phyloP scores from a whole-genome alignment of 2,113 vertebrate genomes.

The Mola mola region DNA sequence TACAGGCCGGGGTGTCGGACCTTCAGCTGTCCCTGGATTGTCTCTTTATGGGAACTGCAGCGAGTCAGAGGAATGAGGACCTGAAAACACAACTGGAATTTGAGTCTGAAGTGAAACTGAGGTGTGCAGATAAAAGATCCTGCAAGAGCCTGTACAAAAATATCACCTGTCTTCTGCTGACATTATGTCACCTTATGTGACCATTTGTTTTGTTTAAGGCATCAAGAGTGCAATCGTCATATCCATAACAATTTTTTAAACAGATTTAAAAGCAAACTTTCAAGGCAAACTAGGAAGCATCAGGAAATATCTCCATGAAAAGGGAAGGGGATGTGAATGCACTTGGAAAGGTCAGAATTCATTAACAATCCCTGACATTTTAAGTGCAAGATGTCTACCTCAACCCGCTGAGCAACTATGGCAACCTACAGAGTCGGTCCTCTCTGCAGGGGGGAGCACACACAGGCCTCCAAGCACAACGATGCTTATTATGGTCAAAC shows the following conservation, averaged over 20 bases:
- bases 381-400: conserved; percentile 10
- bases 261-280: not conserved
- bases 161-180: too few species aligned
- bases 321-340: too few species aligned
- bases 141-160: not conserved
- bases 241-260: too few species aligned
- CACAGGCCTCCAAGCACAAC: too few species aligned
- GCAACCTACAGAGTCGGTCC: conserved; percentile 25
- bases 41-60: conserved; percentile 93
- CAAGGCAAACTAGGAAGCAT: not conserved
- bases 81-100: conserved; percentile 75
- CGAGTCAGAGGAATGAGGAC: conserved; percentile 95
- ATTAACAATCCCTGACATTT: conserved; percentile 34
- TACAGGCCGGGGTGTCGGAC: conserved; percentile 88
- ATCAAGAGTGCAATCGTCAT: too few species aligned
- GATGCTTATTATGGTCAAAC: too few species aligned
- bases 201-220: too few species aligned
- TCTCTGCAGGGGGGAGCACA: too few species aligned
- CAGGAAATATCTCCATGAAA: not conserved
- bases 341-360: conserved; percentile 3
- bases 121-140: not conserved
- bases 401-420: conserved; percentile 13
- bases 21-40: conserved; percentile 91
- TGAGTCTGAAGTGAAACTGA: conserved; percentile 7
- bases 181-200: too few species aligned